Base-by-base conservation (phyloP, 2,113 vertebrate genomes). In the Orycteropus afer region DNA sequence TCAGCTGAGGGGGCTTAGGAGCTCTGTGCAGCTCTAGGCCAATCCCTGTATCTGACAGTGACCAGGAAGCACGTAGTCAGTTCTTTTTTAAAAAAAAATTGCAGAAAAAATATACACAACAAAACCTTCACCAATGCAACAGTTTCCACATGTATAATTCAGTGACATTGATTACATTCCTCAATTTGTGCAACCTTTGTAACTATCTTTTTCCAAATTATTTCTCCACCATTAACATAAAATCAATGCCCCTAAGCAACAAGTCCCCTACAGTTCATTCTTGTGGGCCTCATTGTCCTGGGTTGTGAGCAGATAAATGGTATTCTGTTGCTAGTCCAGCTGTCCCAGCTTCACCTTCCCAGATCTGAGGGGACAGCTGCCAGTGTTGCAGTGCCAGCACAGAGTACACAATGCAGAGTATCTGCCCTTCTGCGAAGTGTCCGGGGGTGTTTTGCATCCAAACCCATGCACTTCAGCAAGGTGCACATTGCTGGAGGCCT, bases 371-470 rank as follows among this genome's bases (percentile, higher is more conserved):
- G 2, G 15, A 55, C 63, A 14, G 27, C 55, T 77, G 63, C 87
- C 84, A 27, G 57, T 18, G 12, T 15, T 17, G 32, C 37, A 57
- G 63, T 15, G 2, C 59, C 71, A 25, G 0, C 67, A 0, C 29
- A 0, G 23, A 69, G 34, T 1, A 20, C 3, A 4, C 8, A 20
- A 2, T 37, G 12, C 2, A 0, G 10, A 65, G 32, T 45, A 18
- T 20, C 53, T 86, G 45, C 29, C 20, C 13, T 13, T 10, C 51
- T 20, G n/a, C 0, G n/a, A 55, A 22, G 45, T 63, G 2, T 9
- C 55, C 18, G 53, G 84, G 34, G 47, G 15, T 0, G 0, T 17
- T 5, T 92, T n/a, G 88, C 67, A 22, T 63, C 67, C 0, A 42
- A 6, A 1, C 2, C 0, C 55, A 65, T 78, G 22, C 7, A 22